A percentile compares a stretch with the other conserved stretches of the same genome.
phyloP scores from a whole-genome alignment of 2,888 invertebrate species.

The Drosophila putrida region DNA sequence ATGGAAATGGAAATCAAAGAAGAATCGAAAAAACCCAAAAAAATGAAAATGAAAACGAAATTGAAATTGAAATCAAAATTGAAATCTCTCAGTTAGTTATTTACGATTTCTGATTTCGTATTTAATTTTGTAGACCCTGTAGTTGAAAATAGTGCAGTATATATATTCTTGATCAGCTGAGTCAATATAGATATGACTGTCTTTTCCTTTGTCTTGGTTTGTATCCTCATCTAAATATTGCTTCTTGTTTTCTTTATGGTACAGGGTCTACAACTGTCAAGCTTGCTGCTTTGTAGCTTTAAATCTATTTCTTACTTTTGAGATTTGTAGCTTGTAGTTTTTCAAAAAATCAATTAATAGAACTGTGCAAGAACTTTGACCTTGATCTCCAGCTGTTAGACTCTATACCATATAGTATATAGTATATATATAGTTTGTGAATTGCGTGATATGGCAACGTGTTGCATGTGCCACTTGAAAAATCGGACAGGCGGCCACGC shows the following conservation, averaged over 20 bases:
- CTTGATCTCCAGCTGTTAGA: constrained; percentile 19
- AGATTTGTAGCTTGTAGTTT: constrained; percentile 9
- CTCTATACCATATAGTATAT: too few relatives aligned
- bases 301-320: too few relatives aligned
- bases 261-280: too few relatives aligned
- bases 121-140: too few relatives aligned
- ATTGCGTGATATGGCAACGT: constrained; percentile 21
- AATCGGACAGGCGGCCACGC: constrained; percentile 7
- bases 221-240: too few relatives aligned
- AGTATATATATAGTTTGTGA: not conserved
- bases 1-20: not conserved
- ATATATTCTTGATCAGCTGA: too few relatives aligned
- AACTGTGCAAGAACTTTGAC: constrained; percentile 11
- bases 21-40: not conserved
- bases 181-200: too few relatives aligned
- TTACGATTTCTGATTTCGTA: not conserved
- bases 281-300: too few relatives aligned
- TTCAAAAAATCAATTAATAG: constrained; percentile 24
- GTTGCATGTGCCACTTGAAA: constrained; percentile 27
- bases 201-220: too few relatives aligned
- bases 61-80: not conserved
- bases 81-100: constrained; percentile 6
- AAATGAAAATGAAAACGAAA: not conserved
- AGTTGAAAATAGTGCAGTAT: too few relatives aligned
- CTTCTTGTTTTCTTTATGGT: not conserved